Base-by-base conservation (phyloP, 2,797 vertebrate genomes). In the Clarias platycephalus region DNA sequence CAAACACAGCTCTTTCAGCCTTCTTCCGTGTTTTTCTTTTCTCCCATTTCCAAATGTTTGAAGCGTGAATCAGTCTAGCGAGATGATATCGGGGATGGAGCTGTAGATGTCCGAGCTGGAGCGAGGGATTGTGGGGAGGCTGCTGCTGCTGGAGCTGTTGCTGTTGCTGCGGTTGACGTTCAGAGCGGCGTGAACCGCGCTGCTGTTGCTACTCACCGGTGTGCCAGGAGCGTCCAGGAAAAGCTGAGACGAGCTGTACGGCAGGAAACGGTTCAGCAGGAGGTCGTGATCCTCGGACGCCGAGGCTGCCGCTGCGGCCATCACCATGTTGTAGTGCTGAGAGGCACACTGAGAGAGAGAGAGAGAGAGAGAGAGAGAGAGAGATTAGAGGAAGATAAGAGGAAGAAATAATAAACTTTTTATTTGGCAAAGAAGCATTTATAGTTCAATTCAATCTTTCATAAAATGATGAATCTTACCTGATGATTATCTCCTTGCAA, bases 401-500 rank as follows among this genome's bases (percentile, higher is more conserved):
- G 2, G 1, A 28, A 40, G 24, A 2, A 79, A 13, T 74, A 12
- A 34, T 82, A 12, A 13, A 18, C 0, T 16, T 26, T 53, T 28
- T 4, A 28, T 18, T 55, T 2, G 3, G 2, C 37, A 44, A 7
- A 64, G 15, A 1, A 31, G 53, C 12, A 49, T 31, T 70, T 9
- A 44, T 40, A 34, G 22, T 71, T 63, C 8, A 60, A 28, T 15
- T 68, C 6, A 18, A 12, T 40, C 0, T 24, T 53, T 7, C 3
- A 8, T 26, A 58, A 40, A n/a, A 26, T 63, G 10, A 24, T n/a
- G n/a, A 44, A 3, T 93, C 95, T 84, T 93, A 99, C 98, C 97
- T 98, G 98, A 96, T 98, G 98, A 97, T 98, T 99, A 94, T 99
- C 98, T 90, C 97, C 97, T 95, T 98, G 98, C 91, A 99, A 95